phyloP scores from a whole-genome alignment of 2,113 vertebrate genomes.

The Zeus faber region DNA sequence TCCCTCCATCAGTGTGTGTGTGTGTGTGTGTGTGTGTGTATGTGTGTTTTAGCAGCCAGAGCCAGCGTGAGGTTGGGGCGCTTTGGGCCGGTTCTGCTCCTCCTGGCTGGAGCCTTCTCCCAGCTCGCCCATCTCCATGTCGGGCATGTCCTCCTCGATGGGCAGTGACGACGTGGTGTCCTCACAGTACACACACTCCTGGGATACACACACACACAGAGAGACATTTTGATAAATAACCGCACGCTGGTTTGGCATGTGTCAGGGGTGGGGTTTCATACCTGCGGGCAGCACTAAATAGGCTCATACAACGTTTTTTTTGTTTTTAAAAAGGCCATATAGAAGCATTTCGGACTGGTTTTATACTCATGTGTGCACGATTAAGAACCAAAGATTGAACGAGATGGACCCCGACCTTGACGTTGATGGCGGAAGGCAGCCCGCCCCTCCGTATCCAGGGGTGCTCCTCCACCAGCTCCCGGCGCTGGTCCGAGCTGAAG shows the following conservation, averaged over 20 bases:
- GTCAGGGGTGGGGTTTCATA: not conserved
- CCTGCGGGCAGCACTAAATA: too few relatives aligned
- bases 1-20: conserved; percentile 5
- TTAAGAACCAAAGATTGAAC: too few relatives aligned
- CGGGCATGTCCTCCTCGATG: conserved; percentile 72
- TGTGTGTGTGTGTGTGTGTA: conserved; percentile 30
- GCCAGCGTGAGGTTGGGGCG: conserved; percentile 22
- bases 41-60: conserved; percentile 43
- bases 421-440: conserved; percentile 80
- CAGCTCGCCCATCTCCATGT: conserved; percentile 78
- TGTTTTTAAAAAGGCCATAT: too few relatives aligned
- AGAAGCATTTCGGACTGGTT: too few relatives aligned
- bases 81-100: conserved; percentile 48
- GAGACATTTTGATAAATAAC: not conserved
- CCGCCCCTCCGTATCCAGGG: conserved; percentile 86
- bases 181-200: conserved; percentile 90
- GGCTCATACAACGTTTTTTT: too few relatives aligned
- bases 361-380: not conserved
- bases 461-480: conserved; percentile 86
- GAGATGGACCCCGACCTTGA: conserved; percentile 71
- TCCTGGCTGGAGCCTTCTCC: conserved; percentile 65
- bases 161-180: conserved; percentile 52
- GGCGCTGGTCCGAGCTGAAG: conserved; percentile 84
- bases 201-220: conserved; percentile 26
- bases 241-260: too few relatives aligned